A percentile compares a stretch with the other conserved stretches of the same genome.
Conservation (phyloP, 2,113 vertebrate species). For the Tachuris rubrigastra region DNA sequence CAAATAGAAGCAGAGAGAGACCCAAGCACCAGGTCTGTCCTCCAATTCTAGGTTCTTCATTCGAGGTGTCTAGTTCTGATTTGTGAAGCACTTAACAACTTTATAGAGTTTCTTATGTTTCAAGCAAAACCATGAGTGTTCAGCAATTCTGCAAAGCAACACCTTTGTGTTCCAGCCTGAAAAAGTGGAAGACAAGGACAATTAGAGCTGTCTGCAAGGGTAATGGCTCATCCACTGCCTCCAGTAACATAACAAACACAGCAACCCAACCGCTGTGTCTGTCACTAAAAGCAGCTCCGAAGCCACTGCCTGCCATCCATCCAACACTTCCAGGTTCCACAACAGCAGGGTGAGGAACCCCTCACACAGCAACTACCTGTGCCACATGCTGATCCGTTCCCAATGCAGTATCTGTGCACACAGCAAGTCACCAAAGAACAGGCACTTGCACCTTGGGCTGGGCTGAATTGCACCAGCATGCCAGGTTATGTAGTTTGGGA, state of each 20-base stretch:
- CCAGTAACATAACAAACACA: not conserved
- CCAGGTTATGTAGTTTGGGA: not conserved
- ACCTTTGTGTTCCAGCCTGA: not conserved
- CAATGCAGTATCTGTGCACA: not conserved
- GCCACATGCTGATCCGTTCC: not conserved
- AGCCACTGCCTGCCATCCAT: not conserved
- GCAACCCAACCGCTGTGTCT: rapidly evolving
- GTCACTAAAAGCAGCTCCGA: not conserved
- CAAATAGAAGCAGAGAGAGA: not conserved
- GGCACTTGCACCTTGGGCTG: not conserved
- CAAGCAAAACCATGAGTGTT: not conserved
- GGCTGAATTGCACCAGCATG: rapidly evolving
- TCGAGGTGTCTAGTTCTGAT: not conserved
- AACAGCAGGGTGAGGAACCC: not conserved
- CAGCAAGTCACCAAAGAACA: not conserved
- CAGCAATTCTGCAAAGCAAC: not conserved
- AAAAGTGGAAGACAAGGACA: not conserved
- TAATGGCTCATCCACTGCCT: not conserved
- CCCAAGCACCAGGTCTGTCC: not conserved
- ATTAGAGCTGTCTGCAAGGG: not conserved
- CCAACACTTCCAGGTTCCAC: not conserved
- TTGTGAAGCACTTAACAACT: not conserved
- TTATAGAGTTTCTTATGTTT: not conserved
- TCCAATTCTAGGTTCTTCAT: not conserved
- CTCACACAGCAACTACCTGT: rapidly evolving